A percentile compares a stretch with the other conserved stretches of the same genome.
These are phyloP conservation scores for Tipula vernalis DNA, from an alignment of 2,888 invertebrate species.

Conservation along the genomic window DNA sequence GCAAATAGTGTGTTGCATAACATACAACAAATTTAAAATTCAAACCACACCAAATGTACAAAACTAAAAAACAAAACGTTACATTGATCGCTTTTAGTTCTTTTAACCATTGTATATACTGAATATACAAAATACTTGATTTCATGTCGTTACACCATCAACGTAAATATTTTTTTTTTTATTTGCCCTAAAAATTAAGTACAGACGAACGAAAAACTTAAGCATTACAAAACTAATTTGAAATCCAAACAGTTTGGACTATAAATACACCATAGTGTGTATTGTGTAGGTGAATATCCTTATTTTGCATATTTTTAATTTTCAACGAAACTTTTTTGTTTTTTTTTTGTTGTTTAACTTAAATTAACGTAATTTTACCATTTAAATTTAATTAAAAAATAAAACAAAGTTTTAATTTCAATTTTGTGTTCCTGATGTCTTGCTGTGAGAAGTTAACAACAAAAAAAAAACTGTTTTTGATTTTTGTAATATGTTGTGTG, in stretches of 20 bases:
- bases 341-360: background rate
- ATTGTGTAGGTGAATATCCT: background rate
- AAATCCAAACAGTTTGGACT: background rate
- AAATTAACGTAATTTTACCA: background rate
- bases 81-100: background rate
- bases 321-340: background rate
- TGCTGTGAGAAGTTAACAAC: background rate
- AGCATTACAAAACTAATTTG: background rate
- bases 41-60: background rate
- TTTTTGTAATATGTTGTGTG: background rate
- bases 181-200: background rate
- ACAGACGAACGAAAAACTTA: background rate
- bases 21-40: background rate
- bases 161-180: background rate
- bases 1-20: background rate
- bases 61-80: background rate
- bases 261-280: background rate
- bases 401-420: background rate
- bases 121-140: background rate
- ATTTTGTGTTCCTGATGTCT: conserved; percentile 4
- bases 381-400: conserved; percentile 4
- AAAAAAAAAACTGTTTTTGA: background rate
- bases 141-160: background rate
- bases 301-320: background rate
- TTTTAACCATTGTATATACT: background rate